Percentiles rank a stretch among this genome's conserved stretches.
phyloP scores from a whole-genome alignment of 2,888 invertebrate genomes.

The Drosophila nigricruria region DNA sequence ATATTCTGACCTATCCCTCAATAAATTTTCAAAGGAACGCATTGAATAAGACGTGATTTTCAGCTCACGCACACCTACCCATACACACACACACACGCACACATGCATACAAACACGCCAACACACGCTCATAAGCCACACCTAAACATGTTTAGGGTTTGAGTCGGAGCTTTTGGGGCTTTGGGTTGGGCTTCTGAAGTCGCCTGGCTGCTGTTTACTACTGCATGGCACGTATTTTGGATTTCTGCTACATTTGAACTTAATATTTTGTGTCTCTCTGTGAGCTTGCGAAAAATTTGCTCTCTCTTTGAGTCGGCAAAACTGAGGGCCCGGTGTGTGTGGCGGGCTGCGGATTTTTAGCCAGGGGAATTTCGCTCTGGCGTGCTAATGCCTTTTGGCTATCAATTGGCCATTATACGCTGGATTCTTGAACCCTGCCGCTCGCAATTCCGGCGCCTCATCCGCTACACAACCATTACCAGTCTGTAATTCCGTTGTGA shows the following conservation, averaged over 20 bases:
- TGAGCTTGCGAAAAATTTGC: conserved; percentile 50
- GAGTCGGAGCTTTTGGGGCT: conserved; percentile 6
- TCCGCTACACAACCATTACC: conserved; percentile 76
- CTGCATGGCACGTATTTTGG: conserved; percentile 78
- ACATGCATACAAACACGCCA: conserved; percentile 4
- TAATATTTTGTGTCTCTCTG: conserved; percentile 65
- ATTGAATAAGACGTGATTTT: conserved; percentile 76
- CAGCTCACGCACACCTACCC: conserved; percentile 35
- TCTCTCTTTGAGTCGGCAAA: conserved; percentile 54
- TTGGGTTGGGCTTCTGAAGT: conserved; percentile 34
- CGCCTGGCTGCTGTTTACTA: conserved; percentile 64
- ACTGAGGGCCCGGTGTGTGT: neutral
- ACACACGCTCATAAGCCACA: conserved; percentile 50
- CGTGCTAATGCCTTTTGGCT: conserved; percentile 81
- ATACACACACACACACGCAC: conserved; percentile 12
- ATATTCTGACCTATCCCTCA: conserved; percentile 74
- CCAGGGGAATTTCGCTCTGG: conserved; percentile 71
- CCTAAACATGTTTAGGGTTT: conserved; percentile 56
- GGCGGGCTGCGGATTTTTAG: conserved; percentile 46
- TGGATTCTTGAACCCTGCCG: conserved; percentile 54
- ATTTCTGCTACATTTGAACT: conserved; percentile 81
- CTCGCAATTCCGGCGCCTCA: conserved; percentile 44
- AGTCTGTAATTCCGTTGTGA: conserved; percentile 80
- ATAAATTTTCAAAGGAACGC: conserved; percentile 68
- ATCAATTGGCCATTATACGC: conserved; percentile 80